phyloP scores from a whole-genome alignment of 1,140 invertebrate genomes.

The Cotesia typhae region DNA sequence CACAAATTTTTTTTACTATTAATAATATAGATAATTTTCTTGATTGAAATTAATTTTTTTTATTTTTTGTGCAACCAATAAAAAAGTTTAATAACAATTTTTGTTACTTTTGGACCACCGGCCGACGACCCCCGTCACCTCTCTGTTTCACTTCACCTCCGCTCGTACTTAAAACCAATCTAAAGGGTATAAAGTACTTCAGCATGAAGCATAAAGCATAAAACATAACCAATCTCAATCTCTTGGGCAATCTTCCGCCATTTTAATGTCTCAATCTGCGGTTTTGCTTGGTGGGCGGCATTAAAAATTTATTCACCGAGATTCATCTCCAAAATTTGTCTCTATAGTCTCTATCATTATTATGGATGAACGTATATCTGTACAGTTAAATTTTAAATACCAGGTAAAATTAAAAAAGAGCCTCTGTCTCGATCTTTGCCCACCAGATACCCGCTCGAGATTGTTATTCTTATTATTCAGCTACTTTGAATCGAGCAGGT shows the following conservation, averaged over 20 bases:
- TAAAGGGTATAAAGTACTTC: no score
- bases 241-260: slow-evolving; percentile 54
- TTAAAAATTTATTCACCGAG: slow-evolving; percentile 26
- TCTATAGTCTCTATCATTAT: background rate
- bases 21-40: no score
- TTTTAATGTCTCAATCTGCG: slow-evolving; percentile 59
- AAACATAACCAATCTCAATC: slow-evolving; percentile 33
- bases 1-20: no score
- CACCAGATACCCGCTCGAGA: no score
- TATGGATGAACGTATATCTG: background rate
- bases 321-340: slow-evolving; percentile 9
- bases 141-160: slow-evolving; percentile 7
- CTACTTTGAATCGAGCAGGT: no score
- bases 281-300: slow-evolving; percentile 43
- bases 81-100: slow-evolving; percentile 29
- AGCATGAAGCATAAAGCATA: background rate
- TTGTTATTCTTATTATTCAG: no score
- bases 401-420: no score
- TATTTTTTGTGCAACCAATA: slow-evolving; percentile 19
- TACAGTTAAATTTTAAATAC: background rate
- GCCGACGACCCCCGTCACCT: background rate
- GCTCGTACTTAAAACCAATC: no score
- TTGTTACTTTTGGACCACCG: slow-evolving; percentile 23
- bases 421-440: no score
- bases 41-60: no score